Evolutionary conservation across 2,888 invertebrate species (phyloP).

Genomic region (Drosophila barbarae): DNA sequence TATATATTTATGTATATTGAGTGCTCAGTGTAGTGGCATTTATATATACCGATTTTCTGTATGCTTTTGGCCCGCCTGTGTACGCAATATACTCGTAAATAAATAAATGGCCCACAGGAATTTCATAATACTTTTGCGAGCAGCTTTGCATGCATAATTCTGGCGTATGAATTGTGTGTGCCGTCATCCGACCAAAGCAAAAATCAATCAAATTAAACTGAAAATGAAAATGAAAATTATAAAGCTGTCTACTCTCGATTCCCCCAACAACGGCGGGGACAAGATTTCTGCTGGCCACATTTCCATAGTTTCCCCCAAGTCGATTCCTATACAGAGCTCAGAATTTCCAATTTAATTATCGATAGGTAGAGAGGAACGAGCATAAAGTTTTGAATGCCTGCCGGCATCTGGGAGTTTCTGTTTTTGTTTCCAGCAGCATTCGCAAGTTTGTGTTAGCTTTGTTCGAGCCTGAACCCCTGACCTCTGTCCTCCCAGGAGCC

Average conservation of each 20-base stretch:
- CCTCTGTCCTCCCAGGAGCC: slow-evolving; percentile 27
- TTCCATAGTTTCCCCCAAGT: slow-evolving; percentile 17
- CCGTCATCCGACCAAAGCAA: slow-evolving; percentile 34
- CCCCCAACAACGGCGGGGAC: not conserved
- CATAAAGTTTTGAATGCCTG: slow-evolving; percentile 53
- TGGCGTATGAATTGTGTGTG: slow-evolving; percentile 53
- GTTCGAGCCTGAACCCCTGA: slow-evolving; percentile 15
- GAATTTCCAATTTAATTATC: slow-evolving; percentile 63
- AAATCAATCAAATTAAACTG: slow-evolving; percentile 71
- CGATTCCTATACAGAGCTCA: slow-evolving; percentile 17
- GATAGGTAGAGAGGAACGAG: slow-evolving; percentile 21
- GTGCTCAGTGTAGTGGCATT: not conserved
- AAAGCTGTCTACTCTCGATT: slow-evolving; percentile 24
- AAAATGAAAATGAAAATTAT: slow-evolving; percentile 67
- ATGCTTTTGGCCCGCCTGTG: slow-evolving; percentile 10
- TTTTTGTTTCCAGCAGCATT: slow-evolving; percentile 39
- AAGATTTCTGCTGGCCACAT: slow-evolving; percentile 12
- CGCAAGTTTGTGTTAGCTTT: slow-evolving; percentile 27
- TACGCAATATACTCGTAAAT: slow-evolving; percentile 43
- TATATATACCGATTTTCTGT: slow-evolving; percentile 8
- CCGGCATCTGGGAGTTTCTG: slow-evolving; percentile 41
- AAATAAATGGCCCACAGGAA: slow-evolving; percentile 54
- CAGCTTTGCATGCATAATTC: slow-evolving; percentile 66
- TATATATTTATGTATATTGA: not conserved
- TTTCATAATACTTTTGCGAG: slow-evolving; percentile 52